Conservation (phyloP, 1,140 invertebrate genomes). For the Drosophila sechellia region DNA sequence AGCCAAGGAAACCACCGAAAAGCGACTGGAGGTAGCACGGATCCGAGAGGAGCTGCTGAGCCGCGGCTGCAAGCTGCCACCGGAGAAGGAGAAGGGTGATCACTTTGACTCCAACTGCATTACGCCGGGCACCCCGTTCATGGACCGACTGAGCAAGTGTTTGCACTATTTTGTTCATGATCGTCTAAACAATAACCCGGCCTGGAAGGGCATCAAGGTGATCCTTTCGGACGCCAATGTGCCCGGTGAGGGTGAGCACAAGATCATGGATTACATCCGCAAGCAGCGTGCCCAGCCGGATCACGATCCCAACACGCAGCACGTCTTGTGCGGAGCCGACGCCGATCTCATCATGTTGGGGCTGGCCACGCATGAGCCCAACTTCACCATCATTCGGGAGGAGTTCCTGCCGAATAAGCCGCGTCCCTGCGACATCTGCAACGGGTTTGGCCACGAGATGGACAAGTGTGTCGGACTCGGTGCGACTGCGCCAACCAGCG, state of each 20-base stretch:
- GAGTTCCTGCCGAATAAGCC: slow-evolving; percentile 99
- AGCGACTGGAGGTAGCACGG: slow-evolving; percentile 92
- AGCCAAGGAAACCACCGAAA: slow-evolving; percentile 97
- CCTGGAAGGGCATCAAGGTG: slow-evolving; percentile 97
- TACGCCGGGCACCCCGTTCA: slow-evolving; percentile 99
- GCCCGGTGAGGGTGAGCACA: slow-evolving; percentile 99
- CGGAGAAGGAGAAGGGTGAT: slow-evolving; percentile 94
- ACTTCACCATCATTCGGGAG: slow-evolving; percentile 99
- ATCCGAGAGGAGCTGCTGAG: slow-evolving; percentile 90
- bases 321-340: slow-evolving; percentile 99
- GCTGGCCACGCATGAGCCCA: slow-evolving; percentile 98
- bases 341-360: slow-evolving; percentile 99
- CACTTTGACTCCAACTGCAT: slow-evolving; percentile 99
- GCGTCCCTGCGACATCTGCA: slow-evolving; percentile 98
- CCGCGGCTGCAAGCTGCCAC: slow-evolving; percentile 89
- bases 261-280: slow-evolving; percentile 99
- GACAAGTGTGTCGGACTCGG: slow-evolving; percentile 94
- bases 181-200: slow-evolving; percentile 96
- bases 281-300: slow-evolving; percentile 97
- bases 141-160: slow-evolving; percentile 97
- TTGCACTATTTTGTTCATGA: slow-evolving; percentile 99
- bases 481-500: slow-evolving; percentile 69
- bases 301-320: slow-evolving; percentile 99
- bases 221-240: slow-evolving; percentile 99
- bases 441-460: slow-evolving; percentile 97